A percentile compares a stretch with the other conserved stretches of the same genome.
Evolutionary conservation across 2,113 vertebrate species (phyloP).

Genomic region (Dipodomys spectabilis): DNA sequence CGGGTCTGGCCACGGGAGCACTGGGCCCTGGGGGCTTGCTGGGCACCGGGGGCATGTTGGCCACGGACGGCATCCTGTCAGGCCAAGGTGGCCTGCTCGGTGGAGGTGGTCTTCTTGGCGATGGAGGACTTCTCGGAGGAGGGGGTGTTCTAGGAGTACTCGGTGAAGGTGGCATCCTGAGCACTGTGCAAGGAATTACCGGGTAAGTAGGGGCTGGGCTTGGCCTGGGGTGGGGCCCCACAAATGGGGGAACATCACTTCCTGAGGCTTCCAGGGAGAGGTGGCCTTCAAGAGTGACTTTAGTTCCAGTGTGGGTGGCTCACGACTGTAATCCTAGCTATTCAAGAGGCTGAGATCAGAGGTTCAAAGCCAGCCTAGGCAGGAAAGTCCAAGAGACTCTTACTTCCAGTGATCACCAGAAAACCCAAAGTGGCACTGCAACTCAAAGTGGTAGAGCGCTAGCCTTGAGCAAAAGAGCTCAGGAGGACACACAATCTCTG

Average conservation of each 20-base stretch:
- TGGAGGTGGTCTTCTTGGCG: constrained; percentile 81
- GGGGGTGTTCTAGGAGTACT: constrained; percentile 80
- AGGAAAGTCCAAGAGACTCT: too few relatives aligned
- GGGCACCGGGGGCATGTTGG: constrained; percentile 60
- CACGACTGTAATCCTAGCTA: too few relatives aligned
- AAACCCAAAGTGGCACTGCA: too few relatives aligned
- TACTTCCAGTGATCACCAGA: too few relatives aligned
- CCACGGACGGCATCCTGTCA: constrained; percentile 62
- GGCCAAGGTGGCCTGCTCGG: constrained; percentile 77
- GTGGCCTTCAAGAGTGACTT: too few relatives aligned
- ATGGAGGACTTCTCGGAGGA: constrained; percentile 80
- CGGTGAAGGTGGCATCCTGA: constrained; percentile 82
- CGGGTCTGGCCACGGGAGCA: constrained; percentile 30
- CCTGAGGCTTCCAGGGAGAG: neutral
- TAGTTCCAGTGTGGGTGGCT: too few relatives aligned
- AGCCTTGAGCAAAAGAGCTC: too few relatives aligned
- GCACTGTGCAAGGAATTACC: constrained; percentile 82
- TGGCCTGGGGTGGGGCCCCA: neutral
- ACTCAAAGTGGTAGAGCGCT: too few relatives aligned
- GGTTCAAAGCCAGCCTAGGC: too few relatives aligned
- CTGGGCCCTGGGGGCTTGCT: constrained; percentile 78
- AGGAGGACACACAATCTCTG: too few relatives aligned
- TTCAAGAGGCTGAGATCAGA: too few relatives aligned
- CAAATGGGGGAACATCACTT: too few relatives aligned
- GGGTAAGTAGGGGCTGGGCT: constrained; percentile 76